phyloP scores from a whole-genome alignment of 2,888 invertebrate species.

The Periphyllus acericola region DNA sequence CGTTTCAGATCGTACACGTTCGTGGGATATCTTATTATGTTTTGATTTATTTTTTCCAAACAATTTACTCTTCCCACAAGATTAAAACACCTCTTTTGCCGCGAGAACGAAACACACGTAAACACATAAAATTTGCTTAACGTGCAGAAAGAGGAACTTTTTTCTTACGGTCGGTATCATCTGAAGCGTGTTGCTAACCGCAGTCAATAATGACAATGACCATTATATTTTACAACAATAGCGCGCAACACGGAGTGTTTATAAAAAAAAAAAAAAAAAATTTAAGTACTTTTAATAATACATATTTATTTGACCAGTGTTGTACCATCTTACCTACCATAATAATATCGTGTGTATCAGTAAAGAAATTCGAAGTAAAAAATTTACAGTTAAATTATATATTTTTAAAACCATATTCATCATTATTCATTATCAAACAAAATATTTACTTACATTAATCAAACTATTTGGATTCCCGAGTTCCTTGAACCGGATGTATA shows the following conservation, averaged over 20 bases:
- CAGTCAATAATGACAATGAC: slow-evolving; percentile 7
- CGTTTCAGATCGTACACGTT: not conserved
- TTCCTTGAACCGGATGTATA: slow-evolving; percentile 44
- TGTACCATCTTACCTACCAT: no score
- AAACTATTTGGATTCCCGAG: slow-evolving; percentile 28
- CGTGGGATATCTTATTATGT: not conserved
- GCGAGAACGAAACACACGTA: no score
- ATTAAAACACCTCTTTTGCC: not conserved
- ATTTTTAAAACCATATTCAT: slow-evolving; percentile 8
- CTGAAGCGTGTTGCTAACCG: not conserved
- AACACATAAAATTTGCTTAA: not conserved
- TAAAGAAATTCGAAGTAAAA: not conserved
- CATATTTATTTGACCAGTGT: no score
- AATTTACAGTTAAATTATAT: not conserved
- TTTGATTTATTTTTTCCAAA: not conserved
- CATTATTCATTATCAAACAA: slow-evolving; percentile 1
- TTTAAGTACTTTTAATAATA: not conserved
- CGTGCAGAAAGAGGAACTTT: not conserved
- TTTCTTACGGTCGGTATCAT: not conserved
- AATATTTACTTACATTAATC: slow-evolving; percentile 22
- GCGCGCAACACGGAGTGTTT: not conserved
- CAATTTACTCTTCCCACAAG: not conserved
- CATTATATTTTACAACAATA: slow-evolving; percentile 8
- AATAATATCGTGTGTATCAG: no score
- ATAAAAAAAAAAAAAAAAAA: not conserved